Conservation (phyloP, 2,113 vertebrate species). For the Prolemur simus region DNA sequence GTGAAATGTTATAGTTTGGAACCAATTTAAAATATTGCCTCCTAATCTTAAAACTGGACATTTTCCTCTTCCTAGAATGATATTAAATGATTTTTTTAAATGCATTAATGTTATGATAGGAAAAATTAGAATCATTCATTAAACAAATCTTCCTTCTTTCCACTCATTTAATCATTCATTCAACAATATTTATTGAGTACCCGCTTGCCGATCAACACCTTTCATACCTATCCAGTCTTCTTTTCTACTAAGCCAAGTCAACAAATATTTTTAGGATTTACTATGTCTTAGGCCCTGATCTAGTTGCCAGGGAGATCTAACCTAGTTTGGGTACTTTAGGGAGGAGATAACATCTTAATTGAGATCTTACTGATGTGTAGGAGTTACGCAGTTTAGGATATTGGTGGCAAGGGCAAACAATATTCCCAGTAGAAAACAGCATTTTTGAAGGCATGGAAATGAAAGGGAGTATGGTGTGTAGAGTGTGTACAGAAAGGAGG, state of each 20-base stretch:
- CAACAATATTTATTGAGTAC: neutral
- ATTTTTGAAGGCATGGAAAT: neutral
- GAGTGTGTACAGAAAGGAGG: neutral
- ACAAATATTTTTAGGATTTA: neutral
- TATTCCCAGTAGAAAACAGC: neutral
- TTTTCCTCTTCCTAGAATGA: conserved; percentile 20
- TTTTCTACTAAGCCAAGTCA: neutral
- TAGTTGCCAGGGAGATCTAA: neutral
- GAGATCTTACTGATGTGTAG: neutral
- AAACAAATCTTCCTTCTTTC: neutral
- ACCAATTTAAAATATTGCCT: conserved; percentile 22
- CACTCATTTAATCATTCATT: neutral
- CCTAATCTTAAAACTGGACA: neutral
- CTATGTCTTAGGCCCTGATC: neutral
- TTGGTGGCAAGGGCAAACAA: neutral
- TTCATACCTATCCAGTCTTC: neutral
- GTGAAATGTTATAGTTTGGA: conserved; percentile 25
- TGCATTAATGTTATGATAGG: neutral
- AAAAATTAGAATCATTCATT: conserved; percentile 3
- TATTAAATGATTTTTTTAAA: neutral
- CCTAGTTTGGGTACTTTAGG: neutral
- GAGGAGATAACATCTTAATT: neutral
- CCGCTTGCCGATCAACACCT: neutral
- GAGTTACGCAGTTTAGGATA: neutral
- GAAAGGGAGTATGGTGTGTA: neutral